Base-by-base conservation (phyloP, 2,113 vertebrate species). In the Lepisosteus osseus region DNA sequence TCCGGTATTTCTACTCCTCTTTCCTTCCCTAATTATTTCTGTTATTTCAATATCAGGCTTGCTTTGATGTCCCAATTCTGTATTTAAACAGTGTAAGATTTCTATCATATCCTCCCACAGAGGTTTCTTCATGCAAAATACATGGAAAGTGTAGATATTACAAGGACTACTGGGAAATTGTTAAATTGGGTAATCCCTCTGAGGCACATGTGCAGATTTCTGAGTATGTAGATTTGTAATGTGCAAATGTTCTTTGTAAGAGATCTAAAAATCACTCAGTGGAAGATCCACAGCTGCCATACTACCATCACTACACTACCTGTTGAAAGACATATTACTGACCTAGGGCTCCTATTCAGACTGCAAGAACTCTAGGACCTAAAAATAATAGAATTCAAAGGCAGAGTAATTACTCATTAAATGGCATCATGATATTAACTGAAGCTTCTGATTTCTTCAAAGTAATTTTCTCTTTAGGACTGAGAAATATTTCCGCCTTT, bases 1-100 rank as follows among this genome's bases (percentile, higher is more conserved):
- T 97, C 88, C 91, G 90, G 93, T 95, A 95, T 97, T 97, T 94
- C 93, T 94, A 91, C 93, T 91, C 91, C 94, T 95, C 93, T 95
- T 93, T 91, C 94, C 94, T 95, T 94, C 91, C 94, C 96, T 97
- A 98, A 97, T 98, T 98, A 98, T 98, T 95, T 95, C 94, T 96
- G 95, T 97, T 97, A 97, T 97, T 96, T 93, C 94, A 94, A 96
- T 95, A 95, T 95, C 93, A 93, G 90, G 88, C 92, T 86, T 90
- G 92, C 95, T 97, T 96, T 96, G 94, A 97, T 95, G 94, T 96
- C 95, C 92, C 95, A 95, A 95, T 96, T 95, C 94, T 95, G 94
- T 96, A 95, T 97, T 97, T 96, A 97, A 96, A 97, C 95, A 95
- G 93, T 94, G 90, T 93, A 93, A 93, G 94, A 96, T 94, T 95